Conservation (phyloP, 64 coral and sea anemone genomes). For the Hydrozoanthus tunicans region DNA sequence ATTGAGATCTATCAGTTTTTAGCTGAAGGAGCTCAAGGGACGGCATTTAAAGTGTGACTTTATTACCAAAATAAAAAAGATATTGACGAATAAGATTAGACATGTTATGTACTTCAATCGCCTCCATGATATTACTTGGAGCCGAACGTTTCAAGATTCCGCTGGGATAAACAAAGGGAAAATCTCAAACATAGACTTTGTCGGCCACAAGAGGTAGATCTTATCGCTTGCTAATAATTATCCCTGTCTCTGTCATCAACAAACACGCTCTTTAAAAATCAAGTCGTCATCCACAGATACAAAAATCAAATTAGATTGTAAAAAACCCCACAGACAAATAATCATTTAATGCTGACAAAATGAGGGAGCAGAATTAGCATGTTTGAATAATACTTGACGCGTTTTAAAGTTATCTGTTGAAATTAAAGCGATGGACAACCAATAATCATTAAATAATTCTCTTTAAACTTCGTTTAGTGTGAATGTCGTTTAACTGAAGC, state of each 20-base stretch:
- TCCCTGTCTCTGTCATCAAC: conserved; percentile 25
- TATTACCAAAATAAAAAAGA: conserved; percentile 28
- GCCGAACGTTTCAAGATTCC: conserved; percentile 30
- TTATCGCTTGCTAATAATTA: conserved; percentile 38
- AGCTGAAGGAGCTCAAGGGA: neutral
- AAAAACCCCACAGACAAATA: conserved; percentile 31
- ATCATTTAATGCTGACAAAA: conserved; percentile 46
- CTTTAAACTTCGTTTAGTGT: conserved; percentile 21
- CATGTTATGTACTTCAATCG: conserved; percentile 7
- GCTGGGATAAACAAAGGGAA: conserved; percentile 39
- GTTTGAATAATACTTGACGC: conserved; percentile 46
- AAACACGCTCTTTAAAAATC: conserved; percentile 11
- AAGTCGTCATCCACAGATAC: conserved; percentile 33
- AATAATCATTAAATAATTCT: conserved; percentile 53
- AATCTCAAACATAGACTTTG: conserved; percentile 36
- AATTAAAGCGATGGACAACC: neutral
- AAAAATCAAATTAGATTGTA: conserved; percentile 52
- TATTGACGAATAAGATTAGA: conserved; percentile 53
- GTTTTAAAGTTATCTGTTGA: conserved; percentile 24
- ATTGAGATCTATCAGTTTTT: neutral
- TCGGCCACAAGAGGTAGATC: conserved; percentile 20
- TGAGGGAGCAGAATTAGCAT: conserved; percentile 22
- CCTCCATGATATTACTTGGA: conserved; percentile 13
- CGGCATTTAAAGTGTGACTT: conserved; percentile 27
- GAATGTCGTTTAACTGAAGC: neutral